Base-by-base conservation (phyloP, 2,888 invertebrate genomes). In the Pheosia tremula region DNA sequence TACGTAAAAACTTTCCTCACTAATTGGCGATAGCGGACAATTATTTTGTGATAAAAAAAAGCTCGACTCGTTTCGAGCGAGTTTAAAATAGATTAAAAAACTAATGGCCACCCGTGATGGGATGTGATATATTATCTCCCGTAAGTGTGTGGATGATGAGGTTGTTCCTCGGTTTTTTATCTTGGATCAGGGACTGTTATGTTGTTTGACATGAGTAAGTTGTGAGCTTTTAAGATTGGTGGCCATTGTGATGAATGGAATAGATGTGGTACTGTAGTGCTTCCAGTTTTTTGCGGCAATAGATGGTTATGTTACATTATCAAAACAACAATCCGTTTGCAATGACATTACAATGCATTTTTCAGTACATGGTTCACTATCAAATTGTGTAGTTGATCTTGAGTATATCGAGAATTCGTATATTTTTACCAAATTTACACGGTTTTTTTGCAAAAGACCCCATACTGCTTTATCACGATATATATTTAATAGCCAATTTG, bases 11-110 rank as follows among this genome's bases (percentile, higher is more conserved):
- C 50, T 50, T 50, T 24, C 50, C 24, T 1, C 58, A 58, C 56
- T 49, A 24, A 49, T 54, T 47, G 50, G 24, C 50, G 50, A 3
- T 13, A 50, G 64, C 58, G 62, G 59, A 62, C 65, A 69, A 64
- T 66, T 58, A 69, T 37, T 60, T 11, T 49, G 58, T 55, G 54
- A 58, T 65, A 71, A 62, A 63, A 63, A 64, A 8, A 36, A 53
- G 37, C 13, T 13, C 53, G 62, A 61, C 56, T 58, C 56, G 65
- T 65, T 60, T 61, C 64, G 62, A 70, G 61, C 61, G 64, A 72
- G 77, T 80, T 83, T 78, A 84, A 84, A 86, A 82, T 81, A 82
- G 81, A 84, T 81, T 76, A 79, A 80, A 81, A 82, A 84, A 80
- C 68, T 74, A 82, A 82, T 81, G 74, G 77, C 49, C 57, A 56